phyloP scores from a whole-genome alignment of 2,888 invertebrate genomes.

The Anoncus sp. region DNA sequence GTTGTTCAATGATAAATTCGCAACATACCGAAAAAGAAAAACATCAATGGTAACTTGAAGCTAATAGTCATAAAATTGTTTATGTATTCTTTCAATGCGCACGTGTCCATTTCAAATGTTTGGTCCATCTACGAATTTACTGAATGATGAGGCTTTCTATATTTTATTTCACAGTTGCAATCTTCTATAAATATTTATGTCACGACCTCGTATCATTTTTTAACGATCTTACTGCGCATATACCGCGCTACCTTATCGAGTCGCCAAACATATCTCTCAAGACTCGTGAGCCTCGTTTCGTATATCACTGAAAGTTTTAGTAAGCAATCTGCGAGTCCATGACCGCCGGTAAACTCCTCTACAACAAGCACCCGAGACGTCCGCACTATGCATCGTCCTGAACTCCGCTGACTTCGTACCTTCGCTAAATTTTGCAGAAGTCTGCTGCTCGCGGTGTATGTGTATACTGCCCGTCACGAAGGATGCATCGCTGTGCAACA shows the following conservation, averaged over 20 bases:
- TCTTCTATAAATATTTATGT: neutral
- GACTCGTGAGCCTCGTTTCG: constrained; percentile 54
- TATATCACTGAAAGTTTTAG: constrained; percentile 72
- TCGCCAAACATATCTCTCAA: constrained; percentile 8
- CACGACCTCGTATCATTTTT: constrained; percentile 3
- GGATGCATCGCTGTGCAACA: constrained; percentile 40
- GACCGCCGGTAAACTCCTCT: constrained; percentile 61
- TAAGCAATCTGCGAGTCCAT: constrained; percentile 70
- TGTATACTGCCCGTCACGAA: neutral
- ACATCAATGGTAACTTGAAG: too few species aligned
- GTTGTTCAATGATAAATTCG: neutral
- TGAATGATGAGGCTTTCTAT: too few species aligned
- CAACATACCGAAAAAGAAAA: neutral
- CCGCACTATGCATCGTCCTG: constrained; percentile 39
- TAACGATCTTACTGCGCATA: constrained; percentile 1
- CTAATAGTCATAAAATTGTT: too few species aligned
- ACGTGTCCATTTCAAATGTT: too few species aligned
- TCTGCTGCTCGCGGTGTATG: constrained; percentile 1
- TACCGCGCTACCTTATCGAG: neutral
- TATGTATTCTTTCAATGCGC: neutral
- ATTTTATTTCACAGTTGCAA: too few species aligned
- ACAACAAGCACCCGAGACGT: constrained; percentile 25
- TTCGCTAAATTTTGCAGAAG: constrained; percentile 68
- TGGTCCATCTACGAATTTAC: too few species aligned
- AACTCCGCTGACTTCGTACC: constrained; percentile 61